Conservation (phyloP, 2,888 invertebrate species). For the Patella caerulea region DNA sequence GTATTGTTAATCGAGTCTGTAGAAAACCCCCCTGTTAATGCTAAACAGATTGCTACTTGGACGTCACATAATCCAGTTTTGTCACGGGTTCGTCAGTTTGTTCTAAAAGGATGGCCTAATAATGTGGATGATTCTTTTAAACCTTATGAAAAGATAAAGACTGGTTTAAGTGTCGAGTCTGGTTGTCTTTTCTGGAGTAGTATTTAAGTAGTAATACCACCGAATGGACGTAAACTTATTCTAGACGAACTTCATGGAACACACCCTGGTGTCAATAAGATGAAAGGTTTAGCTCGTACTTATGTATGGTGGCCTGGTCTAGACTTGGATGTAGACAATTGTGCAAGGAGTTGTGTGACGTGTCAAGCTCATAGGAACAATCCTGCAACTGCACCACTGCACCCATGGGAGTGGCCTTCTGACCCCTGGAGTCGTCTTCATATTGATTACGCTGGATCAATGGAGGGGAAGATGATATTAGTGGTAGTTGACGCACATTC, state of each 20-base stretch:
- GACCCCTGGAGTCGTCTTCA: constrained; percentile 67
- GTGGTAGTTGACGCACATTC: too few relatives aligned
- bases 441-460: constrained; percentile 53
- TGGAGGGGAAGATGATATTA: too few relatives aligned
- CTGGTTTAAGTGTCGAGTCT: constrained; percentile 40
- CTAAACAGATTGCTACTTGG: constrained; percentile 19
- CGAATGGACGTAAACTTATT: constrained; percentile 22
- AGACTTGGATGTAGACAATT: constrained; percentile 41
- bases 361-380: constrained; percentile 31
- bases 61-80: constrained; percentile 31
- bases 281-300: constrained; percentile 54
- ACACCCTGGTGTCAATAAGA: constrained; percentile 54
- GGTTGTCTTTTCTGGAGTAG: constrained; percentile 49
- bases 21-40: constrained; percentile 50
- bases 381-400: constrained; percentile 37
- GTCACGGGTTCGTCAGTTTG: constrained; percentile 26
- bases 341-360: constrained; percentile 36
- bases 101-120: constrained; percentile 32
- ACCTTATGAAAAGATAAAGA: constrained; percentile 29
- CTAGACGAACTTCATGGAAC: constrained; percentile 48
- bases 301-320: constrained; percentile 52
- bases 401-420: constrained; percentile 47
- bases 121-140: constrained; percentile 13
- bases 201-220: constrained; percentile 43
- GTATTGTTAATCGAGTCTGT: constrained; percentile 36